Base-by-base conservation (phyloP, 2,888 invertebrate species). In the Apotomis betuletana region DNA sequence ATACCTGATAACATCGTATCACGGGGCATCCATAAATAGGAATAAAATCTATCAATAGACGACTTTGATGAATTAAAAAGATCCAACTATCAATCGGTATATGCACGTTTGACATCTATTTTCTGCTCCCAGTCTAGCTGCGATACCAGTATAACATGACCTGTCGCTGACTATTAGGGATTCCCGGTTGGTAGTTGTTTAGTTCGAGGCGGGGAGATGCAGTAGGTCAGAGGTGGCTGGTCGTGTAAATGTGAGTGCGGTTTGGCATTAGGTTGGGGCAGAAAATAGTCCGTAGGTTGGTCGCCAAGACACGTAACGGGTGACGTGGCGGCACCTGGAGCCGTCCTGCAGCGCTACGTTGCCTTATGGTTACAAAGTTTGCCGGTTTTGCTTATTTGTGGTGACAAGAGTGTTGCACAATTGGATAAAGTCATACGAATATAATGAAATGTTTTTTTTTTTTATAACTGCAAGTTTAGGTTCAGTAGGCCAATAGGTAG, bases 211-310 rank as follows among this genome's bases (percentile, higher is more conserved):
- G 52, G 62, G 62, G 74, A 69, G 57, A 65, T 76, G 77, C 76
- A 75, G 57, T 12, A 51, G 75, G 54, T 76, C 79, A 71, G 13
- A 6, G 67, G 70, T 75, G 6, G 70, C 62, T 83, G 82, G 83
- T 76, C 73, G 74, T 72, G 70, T 75, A 70, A 77, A 76, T 77
- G 78, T 74, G 78, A 78, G 69, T 74, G 69, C 68, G 77, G 84
- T 82, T 86, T 87, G 89, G 89, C 86, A 88, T 86, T 81, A 83
- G 85, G 84, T 87, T 86, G 82, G 82, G 83, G 82, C 88, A 85
- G 85, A 91, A 41, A 91, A 91, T 91, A 91, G 91, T 89, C 80
- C 76, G 74, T 73, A 75, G 74, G 78, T 74, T 77, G 75, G 77
- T 74, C 77, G 90, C 89, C 89, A 88, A 89, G 85, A 84, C 85